phyloP scores from a whole-genome alignment of 2,797 vertebrate genomes.

The Clamator glandarius region DNA sequence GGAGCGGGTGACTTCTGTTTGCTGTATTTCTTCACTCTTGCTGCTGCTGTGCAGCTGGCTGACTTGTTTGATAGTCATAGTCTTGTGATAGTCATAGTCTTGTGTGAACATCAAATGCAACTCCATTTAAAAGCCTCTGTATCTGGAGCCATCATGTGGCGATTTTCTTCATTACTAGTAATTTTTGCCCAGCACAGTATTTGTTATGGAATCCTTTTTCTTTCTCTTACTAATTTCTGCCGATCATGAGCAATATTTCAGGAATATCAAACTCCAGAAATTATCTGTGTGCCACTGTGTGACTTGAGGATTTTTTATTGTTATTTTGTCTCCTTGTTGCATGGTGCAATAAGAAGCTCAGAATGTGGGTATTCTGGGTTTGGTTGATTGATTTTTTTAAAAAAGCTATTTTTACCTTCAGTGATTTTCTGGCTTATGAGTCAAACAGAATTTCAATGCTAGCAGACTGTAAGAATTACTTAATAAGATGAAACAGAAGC shows the following conservation, averaged over 20 bases:
- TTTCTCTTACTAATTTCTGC: not conserved
- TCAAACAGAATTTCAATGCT: not conserved
- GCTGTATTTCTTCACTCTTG: not conserved
- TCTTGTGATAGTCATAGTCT: not conserved
- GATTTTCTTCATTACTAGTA: not conserved
- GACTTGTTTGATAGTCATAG: not conserved
- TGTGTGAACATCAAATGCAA: not conserved
- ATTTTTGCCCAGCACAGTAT: fast-evolving
- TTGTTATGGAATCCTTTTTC: not conserved
- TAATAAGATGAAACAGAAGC: not conserved
- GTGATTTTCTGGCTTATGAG: not conserved
- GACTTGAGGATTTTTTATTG: not conserved
- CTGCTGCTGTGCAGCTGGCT: not conserved
- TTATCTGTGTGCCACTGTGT: not conserved
- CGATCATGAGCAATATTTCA: not conserved
- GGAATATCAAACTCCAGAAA: not conserved
- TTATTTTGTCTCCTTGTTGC: not conserved
- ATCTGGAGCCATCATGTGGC: not conserved
- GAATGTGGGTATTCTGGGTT: not conserved
- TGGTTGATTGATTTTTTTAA: too few relatives aligned
- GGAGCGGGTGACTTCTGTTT: not conserved
- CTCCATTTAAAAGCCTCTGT: not conserved
- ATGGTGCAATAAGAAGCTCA: not conserved
- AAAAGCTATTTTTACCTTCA: not conserved
- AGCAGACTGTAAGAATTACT: not conserved